phyloP scores from a whole-genome alignment of 2,888 invertebrate species.

The Melanchra persicariae region DNA sequence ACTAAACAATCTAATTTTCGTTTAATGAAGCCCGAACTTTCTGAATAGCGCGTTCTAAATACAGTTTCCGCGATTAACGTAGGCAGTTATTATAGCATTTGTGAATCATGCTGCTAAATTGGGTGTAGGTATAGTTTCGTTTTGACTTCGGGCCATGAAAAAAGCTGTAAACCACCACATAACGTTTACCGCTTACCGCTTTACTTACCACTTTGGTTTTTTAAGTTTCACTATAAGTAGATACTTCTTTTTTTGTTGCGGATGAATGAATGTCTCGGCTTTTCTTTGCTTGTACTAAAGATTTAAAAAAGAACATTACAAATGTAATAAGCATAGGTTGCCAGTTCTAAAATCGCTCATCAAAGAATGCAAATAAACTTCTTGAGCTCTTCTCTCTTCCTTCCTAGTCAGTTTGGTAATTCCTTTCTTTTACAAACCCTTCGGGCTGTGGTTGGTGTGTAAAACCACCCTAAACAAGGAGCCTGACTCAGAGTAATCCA shows the following conservation, averaged over 20 bases:
- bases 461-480: constrained; percentile 9
- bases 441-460: not conserved
- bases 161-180: not conserved
- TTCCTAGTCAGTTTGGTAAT: no score
- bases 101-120: constrained; percentile 65
- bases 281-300: no score
- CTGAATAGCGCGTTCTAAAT: constrained; percentile 52
- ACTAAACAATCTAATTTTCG: constrained; percentile 5
- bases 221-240: no score
- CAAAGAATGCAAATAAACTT: not conserved
- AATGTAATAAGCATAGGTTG: no score
- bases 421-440: not conserved
- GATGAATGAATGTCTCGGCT: no score
- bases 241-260: no score
- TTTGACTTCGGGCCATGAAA: constrained; percentile 20
- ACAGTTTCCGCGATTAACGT: constrained; percentile 61
- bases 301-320: no score
- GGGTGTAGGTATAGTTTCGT: constrained; percentile 29
- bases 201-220: no score
- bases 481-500: constrained; percentile 4
- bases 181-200: not conserved
- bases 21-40: constrained; percentile 33
- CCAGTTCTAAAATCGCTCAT: no score
- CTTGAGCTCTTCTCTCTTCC: no score
- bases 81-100: constrained; percentile 64